Conservation (phyloP, 2,113 vertebrate genomes). For the Charina bottae region DNA sequence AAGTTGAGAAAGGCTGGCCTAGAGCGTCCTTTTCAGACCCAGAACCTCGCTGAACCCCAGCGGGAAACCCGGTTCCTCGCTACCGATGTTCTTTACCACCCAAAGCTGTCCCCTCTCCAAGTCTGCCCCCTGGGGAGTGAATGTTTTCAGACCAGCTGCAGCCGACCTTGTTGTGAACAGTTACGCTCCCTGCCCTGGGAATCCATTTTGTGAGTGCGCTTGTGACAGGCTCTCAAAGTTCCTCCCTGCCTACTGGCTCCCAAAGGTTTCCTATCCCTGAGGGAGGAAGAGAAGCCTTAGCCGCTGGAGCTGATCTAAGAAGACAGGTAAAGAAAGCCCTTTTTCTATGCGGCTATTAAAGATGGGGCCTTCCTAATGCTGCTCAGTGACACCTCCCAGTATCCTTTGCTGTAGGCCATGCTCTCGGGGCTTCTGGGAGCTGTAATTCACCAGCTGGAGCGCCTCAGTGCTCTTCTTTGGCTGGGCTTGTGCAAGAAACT, state of each 20-base stretch:
- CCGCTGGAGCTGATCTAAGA: background rate
- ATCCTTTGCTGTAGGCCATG: background rate
- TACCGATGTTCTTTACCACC: background rate
- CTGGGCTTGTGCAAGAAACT: background rate
- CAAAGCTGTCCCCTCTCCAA: background rate
- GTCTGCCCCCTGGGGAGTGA: background rate
- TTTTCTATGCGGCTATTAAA: background rate
- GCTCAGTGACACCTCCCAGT: background rate
- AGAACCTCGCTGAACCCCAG: background rate
- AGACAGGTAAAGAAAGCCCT: background rate
- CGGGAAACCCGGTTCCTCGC: too few relatives aligned
- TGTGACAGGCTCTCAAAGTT: background rate
- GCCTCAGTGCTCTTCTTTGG: background rate
- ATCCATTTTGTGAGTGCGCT: background rate
- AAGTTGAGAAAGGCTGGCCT: background rate
- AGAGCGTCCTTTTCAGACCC: background rate
- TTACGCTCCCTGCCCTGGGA: background rate
- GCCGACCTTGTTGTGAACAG: background rate
- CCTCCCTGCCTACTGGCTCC: background rate
- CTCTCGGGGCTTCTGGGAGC: background rate
- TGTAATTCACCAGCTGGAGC: background rate
- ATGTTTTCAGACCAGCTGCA: background rate
- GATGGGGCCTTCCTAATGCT: background rate
- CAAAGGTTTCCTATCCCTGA: background rate
- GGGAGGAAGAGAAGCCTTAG: too few relatives aligned